phyloP scores from a whole-genome alignment of 2,113 vertebrate species.

The Neogobius melanostomus region DNA sequence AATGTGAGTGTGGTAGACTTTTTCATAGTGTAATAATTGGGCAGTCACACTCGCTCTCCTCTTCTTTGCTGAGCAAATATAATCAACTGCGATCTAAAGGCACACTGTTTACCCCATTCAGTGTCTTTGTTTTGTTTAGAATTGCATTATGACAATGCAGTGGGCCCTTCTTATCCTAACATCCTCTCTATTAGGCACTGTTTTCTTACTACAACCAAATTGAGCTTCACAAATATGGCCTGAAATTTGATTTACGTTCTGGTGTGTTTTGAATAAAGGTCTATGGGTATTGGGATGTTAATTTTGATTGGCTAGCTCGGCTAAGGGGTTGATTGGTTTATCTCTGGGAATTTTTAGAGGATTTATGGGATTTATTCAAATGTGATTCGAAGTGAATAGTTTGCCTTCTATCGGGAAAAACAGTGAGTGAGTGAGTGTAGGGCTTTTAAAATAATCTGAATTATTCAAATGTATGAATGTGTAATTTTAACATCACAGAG shows the following conservation, averaged over 20 bases:
- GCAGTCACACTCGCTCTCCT: slow-evolving; percentile 9
- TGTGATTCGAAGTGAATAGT: slow-evolving; percentile 67
- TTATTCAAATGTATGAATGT: slow-evolving; percentile 71
- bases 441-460: slow-evolving; percentile 72
- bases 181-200: slow-evolving; percentile 47
- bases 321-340: slow-evolving; percentile 68
- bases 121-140: slow-evolving; percentile 52
- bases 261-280: slow-evolving; percentile 59
- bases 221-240: slow-evolving; percentile 52
- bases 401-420: slow-evolving; percentile 53
- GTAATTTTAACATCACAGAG: slow-evolving; percentile 67
- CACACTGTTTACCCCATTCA: slow-evolving; percentile 42
- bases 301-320: slow-evolving; percentile 59
- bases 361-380: slow-evolving; percentile 72
- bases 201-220: slow-evolving; percentile 62
- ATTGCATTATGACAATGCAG: slow-evolving; percentile 42
- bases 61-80: slow-evolving; percentile 44
- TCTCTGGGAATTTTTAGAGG: slow-evolving; percentile 62
- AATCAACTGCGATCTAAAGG: slow-evolving; percentile 54
- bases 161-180: slow-evolving; percentile 17
- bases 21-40: slow-evolving; percentile 36
- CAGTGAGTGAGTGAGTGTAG: slow-evolving; percentile 47
- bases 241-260: slow-evolving; percentile 59
- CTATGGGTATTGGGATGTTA: slow-evolving; percentile 52
- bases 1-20: slow-evolving; percentile 29